Conservation (phyloP, 2,113 vertebrate genomes). For the Barbus barbus region DNA sequence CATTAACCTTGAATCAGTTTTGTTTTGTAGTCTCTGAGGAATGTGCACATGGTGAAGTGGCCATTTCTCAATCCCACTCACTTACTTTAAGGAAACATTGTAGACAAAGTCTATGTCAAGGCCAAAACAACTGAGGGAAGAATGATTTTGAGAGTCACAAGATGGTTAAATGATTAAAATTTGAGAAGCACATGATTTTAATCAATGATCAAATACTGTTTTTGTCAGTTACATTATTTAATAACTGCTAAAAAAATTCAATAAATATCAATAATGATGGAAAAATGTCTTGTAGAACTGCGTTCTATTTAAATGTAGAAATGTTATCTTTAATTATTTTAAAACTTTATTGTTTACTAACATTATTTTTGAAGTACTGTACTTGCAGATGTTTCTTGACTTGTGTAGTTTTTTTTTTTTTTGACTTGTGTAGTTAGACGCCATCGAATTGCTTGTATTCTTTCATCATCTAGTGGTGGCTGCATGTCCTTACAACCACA, state of each 20-base stretch:
- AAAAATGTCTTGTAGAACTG: neutral
- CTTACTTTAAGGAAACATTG: constrained; percentile 45
- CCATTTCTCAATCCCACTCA: constrained; percentile 16
- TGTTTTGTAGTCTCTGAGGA: constrained; percentile 1
- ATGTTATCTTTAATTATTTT: too few species aligned
- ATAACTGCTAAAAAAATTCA: too few species aligned
- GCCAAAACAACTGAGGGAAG: constrained; percentile 44
- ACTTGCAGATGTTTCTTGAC: neutral
- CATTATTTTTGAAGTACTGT: neutral
- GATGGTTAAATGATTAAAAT: neutral
- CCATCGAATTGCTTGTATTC: neutral
- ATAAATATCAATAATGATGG: neutral
- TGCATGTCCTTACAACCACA: neutral
- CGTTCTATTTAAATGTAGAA: too few species aligned
- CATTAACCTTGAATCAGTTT: constrained; percentile 17
- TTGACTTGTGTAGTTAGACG: neutral
- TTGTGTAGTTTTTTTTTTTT: too few species aligned
- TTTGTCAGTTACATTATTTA: neutral
- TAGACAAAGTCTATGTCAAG: constrained; percentile 44
- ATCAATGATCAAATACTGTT: neutral
- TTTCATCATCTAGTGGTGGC: constrained; percentile 15
- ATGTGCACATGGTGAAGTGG: constrained; percentile 9
- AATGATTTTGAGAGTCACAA: neutral
- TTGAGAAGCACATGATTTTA: neutral
- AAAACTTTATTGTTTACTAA: too few species aligned